Conservation (phyloP, 2,797 vertebrate species). For the Sarcophilus harrisii region DNA sequence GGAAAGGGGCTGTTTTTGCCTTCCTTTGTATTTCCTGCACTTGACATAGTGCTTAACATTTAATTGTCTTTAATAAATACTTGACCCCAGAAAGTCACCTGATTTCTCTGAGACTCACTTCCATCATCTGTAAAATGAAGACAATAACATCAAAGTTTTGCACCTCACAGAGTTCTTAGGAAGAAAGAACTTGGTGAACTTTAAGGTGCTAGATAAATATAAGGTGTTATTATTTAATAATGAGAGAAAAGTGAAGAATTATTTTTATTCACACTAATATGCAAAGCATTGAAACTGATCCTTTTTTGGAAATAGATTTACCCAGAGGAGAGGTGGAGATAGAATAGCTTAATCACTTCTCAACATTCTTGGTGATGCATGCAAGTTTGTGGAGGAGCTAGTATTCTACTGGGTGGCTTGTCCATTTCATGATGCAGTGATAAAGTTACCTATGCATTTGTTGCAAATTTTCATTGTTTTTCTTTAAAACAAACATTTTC, state of each 20-base stretch:
- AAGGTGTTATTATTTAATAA: not conserved
- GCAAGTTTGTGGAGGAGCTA: not conserved
- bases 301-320: not conserved
- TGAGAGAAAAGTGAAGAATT: not conserved
- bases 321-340: not conserved
- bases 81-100: not conserved
- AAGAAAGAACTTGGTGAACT: not conserved
- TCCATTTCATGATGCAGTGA: not conserved
- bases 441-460: not conserved
- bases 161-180: not conserved
- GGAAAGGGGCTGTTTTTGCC: not conserved
- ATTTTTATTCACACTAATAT: not conserved
- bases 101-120: not conserved
- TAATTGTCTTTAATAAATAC: not conserved
- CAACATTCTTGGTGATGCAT: not conserved
- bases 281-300: not conserved
- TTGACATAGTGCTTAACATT: not conserved
- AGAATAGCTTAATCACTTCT: not conserved
- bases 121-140: not conserved
- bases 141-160: not conserved
- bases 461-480: not conserved
- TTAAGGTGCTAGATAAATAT: not conserved
- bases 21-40: not conserved
- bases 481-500: not conserved
- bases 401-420: not conserved